phyloP scores from a whole-genome alignment of 2,113 vertebrate species.

The Willisornis vidua region DNA sequence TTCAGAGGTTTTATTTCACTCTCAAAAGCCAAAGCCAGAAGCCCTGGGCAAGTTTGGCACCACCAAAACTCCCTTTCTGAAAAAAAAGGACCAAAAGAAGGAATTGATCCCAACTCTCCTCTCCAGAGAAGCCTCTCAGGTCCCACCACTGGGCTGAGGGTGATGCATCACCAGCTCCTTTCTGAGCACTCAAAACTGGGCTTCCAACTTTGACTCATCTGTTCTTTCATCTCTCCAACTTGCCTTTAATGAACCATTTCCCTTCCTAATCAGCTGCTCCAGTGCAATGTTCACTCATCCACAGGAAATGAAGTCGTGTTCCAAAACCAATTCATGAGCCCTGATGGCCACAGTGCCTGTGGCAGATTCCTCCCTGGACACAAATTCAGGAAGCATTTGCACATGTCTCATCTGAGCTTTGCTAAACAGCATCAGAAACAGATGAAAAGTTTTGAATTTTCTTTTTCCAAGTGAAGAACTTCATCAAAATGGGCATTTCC shows the following conservation, averaged over 20 bases:
- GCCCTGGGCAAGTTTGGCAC: neutral
- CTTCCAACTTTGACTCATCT: neutral
- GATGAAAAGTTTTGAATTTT: neutral
- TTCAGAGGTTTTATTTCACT: neutral
- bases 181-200: neutral
- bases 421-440: neutral
- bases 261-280: neutral
- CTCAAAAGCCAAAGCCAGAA: neutral
- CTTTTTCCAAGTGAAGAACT: neutral
- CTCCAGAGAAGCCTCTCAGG: neutral
- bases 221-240: neutral
- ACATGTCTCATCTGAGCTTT: neutral
- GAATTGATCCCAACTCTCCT: neutral
- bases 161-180: neutral
- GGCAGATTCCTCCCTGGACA: neutral
- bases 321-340: neutral
- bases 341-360: neutral
- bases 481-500: neutral
- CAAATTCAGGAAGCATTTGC: neutral
- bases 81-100: neutral
- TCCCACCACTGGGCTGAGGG: rapidly evolving
- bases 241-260: neutral
- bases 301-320: neutral
- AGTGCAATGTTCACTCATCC: neutral
- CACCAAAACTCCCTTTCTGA: neutral